Base-by-base conservation (phyloP, 2,888 invertebrate species). In the Iphiclides podalirius region DNA sequence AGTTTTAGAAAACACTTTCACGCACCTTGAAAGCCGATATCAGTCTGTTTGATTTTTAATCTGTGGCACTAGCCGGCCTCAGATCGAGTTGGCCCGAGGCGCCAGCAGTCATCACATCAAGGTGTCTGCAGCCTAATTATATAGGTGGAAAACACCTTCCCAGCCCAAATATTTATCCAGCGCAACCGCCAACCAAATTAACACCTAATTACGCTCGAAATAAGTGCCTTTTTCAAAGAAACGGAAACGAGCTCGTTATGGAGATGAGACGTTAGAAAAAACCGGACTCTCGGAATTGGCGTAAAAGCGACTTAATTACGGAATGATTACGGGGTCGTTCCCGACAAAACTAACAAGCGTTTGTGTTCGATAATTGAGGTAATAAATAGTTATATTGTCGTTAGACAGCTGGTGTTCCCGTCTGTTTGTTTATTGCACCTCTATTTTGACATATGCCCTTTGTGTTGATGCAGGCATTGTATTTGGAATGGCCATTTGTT, bases 41-140 rank as follows among this genome's bases (percentile, higher is more conserved):
- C n/a, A n/a, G n/a, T n/a, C n/a, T n/a, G 8, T 31, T 45, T 36
- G 12, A 34, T 26, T 36, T 43, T 41, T 37, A 40, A 50, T 36
- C 35, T 46, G 46, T 13, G 26, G 35, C 8, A 14, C 35, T n/a
- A n/a, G n/a, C n/a, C n/a, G n/a, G 7, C 20, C 35, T 33, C 41
- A 49, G 13, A 9, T 12, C 54, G 52, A 64, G 56, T 68, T 66
- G 53, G 75, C 82, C 74, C 52, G 43, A 75, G 86, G 88, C 87
- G 85, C 86, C 86, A 80, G 72, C 64, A 60, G 67, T 75, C 75
- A 80, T 77, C 78, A 73, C 76, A 64, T 71, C 66, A 69, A 87
- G 86, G 87, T 87, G 87, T 88, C 81, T 83, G 82, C 65, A 63
- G 60, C 66, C 78, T 86, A 88, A 88, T 87, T 84, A 87, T 84